These are phyloP conservation scores for Dryobota labecula DNA, from an alignment of 2,888 invertebrate species.

Conservation along the genomic window DNA sequence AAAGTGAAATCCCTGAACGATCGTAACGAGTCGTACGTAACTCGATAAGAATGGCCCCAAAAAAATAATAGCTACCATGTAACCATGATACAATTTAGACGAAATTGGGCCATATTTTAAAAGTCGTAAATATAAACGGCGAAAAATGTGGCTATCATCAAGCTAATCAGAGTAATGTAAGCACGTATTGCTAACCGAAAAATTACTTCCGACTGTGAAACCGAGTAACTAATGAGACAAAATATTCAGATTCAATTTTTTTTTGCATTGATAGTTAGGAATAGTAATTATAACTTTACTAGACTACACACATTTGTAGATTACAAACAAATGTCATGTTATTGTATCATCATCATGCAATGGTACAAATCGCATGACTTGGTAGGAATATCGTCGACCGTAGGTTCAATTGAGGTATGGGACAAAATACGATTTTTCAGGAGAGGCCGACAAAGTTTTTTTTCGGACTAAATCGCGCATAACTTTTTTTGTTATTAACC, in stretches of 20 bases:
- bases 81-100: slow-evolving; percentile 27
- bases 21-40: slow-evolving; percentile 69
- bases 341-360: slow-evolving; percentile 1
- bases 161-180: slow-evolving; percentile 25
- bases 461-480: too few species aligned
- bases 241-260: slow-evolving; percentile 20
- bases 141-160: slow-evolving; percentile 22
- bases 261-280: slow-evolving; percentile 2
- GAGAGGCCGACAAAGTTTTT: too few species aligned
- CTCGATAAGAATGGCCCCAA: slow-evolving; percentile 70
- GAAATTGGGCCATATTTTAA: slow-evolving; percentile 42
- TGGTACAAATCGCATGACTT: slow-evolving; percentile 1
- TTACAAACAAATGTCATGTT: background rate
- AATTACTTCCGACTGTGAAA: slow-evolving; percentile 51
- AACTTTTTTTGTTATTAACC: too few species aligned
- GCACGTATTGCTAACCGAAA: slow-evolving; percentile 55
- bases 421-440: too few species aligned
- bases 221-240: slow-evolving; percentile 26
- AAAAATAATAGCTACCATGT: slow-evolving; percentile 59
- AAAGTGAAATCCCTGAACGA: slow-evolving; percentile 70
- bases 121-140: slow-evolving; percentile 41
- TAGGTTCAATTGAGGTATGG: too few species aligned
- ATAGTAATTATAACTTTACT: slow-evolving; percentile 1
- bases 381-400: too few species aligned
- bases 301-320: background rate